Conservation (phyloP, 1,140 invertebrate genomes). For the Neodiprion pinetum region DNA sequence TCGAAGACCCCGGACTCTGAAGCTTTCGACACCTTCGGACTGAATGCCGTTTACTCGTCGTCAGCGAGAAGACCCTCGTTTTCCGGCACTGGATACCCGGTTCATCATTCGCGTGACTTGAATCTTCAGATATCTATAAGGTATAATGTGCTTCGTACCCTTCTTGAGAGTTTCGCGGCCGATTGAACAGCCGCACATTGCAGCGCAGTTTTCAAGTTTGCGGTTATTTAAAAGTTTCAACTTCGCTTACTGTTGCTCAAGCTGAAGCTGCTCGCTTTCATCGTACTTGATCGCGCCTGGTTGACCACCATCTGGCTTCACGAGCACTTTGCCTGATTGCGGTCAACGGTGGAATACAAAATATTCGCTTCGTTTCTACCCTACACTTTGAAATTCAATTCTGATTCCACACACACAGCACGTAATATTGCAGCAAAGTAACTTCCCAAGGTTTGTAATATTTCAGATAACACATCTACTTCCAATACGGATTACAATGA, state of each 20-base stretch:
- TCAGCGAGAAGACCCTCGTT: too few relatives aligned
- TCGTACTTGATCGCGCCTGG: neutral
- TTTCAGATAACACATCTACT: too few relatives aligned
- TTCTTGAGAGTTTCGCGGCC: neutral
- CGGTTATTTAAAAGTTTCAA: slow-evolving; percentile 3
- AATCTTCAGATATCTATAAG: too few relatives aligned
- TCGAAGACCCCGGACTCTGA: too few relatives aligned
- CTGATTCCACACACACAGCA: neutral
- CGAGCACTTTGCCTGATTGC: slow-evolving; percentile 4
- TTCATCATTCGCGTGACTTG: too few relatives aligned
- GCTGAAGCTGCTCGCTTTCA: neutral
- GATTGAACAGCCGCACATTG: neutral
- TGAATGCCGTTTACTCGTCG: too few relatives aligned
- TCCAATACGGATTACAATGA: too few relatives aligned
- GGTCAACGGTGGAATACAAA: neutral
- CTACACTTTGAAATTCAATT: neutral
- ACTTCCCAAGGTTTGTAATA: too few relatives aligned
- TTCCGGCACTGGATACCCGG: too few relatives aligned
- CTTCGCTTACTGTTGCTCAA: neutral
- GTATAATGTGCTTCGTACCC: too few relatives aligned
- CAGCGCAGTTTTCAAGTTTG: neutral
- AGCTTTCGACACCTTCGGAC: too few relatives aligned
- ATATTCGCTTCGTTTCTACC: neutral
- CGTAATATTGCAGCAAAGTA: neutral
- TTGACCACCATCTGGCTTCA: neutral